Base-by-base conservation (phyloP, 2,888 invertebrate genomes). In the Conchocele bisecta region DNA sequence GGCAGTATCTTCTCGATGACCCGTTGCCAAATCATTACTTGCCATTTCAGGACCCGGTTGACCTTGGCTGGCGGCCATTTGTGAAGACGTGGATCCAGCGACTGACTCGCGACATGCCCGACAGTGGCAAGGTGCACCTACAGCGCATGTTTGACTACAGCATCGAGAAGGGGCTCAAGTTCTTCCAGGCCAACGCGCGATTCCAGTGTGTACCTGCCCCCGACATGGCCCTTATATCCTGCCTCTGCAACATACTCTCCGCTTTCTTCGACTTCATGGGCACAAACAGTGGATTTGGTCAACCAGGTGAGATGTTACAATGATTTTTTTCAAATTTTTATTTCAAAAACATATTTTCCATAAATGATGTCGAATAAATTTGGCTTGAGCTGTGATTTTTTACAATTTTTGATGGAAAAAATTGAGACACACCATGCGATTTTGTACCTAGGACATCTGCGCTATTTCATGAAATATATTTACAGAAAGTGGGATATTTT, bases 61-160 rank as follows among this genome's bases (percentile, higher is more conserved):
- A 91, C 57, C 82, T 91, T 6, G 90, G 90, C 22, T 91, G 91
- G 91, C 82, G 75, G 61, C 90, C 90, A 0, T 89, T 77, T 77
- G 90, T 90, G 4, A 87, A 85, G 71, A 90, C 90, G 6, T 91
- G 91, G 91, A 61, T 90, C 20, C 82, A 83, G 57, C 75, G 82
- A 2, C 79, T 90, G 31, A 86, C 89, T 0, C 72, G 85, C 28
- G 88, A 89, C 22, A 75, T 91, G 63, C 91, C 91, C 2, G 89
- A 90, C 39, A 85, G 86, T 57, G 90, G 88, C n/a, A 84, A 83
- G 56, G 69, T 74, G 26, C 88, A 89, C 66, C 86, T 91, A 26
- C 78, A 83, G 66, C 80, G 79, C 1, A 69, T 91, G 59, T 90
- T 91, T 82, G 88, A 90, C 42, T 83, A 86, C 63, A 84, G 83